Evolutionary conservation across 1,140 invertebrate species (phyloP).

Genomic region (Parasteatoda tepidariorum): DNA sequence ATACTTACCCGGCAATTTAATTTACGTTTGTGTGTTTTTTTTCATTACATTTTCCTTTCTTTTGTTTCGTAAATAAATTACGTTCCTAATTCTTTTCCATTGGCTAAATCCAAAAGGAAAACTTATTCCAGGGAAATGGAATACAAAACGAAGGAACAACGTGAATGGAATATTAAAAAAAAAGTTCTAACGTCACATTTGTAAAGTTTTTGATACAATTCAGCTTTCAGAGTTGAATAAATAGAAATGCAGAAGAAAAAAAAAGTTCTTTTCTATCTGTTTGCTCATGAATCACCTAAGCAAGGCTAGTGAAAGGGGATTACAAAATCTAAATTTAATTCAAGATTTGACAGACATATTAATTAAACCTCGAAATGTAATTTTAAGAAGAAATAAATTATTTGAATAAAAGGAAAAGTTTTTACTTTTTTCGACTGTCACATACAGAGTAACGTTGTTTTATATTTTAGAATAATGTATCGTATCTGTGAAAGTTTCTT

Average conservation of each 20-base stretch:
- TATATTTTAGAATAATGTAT: no score
- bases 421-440: no score
- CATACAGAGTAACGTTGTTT: no score
- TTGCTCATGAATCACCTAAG: no score
- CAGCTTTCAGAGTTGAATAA: neutral
- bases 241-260: neutral
- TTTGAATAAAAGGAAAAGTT: neutral
- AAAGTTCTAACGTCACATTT: neutral
- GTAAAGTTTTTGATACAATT: neutral
- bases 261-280: neutral
- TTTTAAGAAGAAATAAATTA: constrained; percentile 5
- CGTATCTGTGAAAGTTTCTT: no score
- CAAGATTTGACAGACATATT: constrained; percentile 33
- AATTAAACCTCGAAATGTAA: constrained; percentile 23
- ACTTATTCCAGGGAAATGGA: neutral
- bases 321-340: constrained; percentile 6
- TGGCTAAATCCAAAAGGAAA: neutral
- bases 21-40: no score
- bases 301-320: no score
- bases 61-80: constrained; percentile 16
- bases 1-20: no score
- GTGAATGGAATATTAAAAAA: neutral
- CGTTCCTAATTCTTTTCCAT: neutral
- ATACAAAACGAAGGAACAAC: neutral
- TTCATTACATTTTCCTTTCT: neutral